Evolutionary conservation across 1,140 invertebrate genomes (phyloP), one percentile per base, ranked within the genome.

Genomic region (Drosophila kikkawai): DNA sequence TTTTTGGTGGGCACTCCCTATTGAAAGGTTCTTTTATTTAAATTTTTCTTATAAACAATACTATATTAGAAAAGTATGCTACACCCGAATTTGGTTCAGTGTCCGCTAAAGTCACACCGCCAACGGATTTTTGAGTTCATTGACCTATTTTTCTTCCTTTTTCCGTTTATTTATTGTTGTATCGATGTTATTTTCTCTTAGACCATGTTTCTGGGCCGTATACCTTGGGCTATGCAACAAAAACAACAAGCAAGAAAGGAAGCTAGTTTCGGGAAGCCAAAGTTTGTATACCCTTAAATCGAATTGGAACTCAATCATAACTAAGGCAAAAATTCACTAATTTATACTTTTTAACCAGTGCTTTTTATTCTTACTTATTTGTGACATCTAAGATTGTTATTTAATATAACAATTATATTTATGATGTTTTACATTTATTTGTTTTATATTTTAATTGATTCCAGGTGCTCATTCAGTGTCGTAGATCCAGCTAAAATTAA

Each of bases 131-230:
- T 22, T 34, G 26, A 66, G 80, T 84, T 71, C 81, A 59, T 77
- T 77, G 67, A 58, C 81, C 65, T 47, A 44, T 34, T 44, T 48
- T 47, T 17, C 8, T 9, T 55, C 47, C 42, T 26, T 39, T 48
- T 39, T 57, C 26, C 26, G 37, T 77, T 73, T 84, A 80, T 82
- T 84, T 84, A 58, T 84, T 84, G 58, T 71, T 69, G 47, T 50
- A 44, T 34, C 39, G 56, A 55, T 55, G 51, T 15, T 59, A 57
- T 63, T 47, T 66, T 39, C 61, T 65, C 26, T 60, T 80, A 61
- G 17, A 17, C 36, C 51, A 76, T 48, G 70, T 70, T 56, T 48
- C 34, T 53, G 61, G 65, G 39, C 61, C 66, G 67, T 83, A 51
- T 83, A 79, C 11, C 34, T 61, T 65, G 37, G 32, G 7, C 12